Evolutionary conservation across 2,888 invertebrate species (phyloP), one percentile per base, ranked within the genome.

Genomic region (Nymphalis polychloros): DNA sequence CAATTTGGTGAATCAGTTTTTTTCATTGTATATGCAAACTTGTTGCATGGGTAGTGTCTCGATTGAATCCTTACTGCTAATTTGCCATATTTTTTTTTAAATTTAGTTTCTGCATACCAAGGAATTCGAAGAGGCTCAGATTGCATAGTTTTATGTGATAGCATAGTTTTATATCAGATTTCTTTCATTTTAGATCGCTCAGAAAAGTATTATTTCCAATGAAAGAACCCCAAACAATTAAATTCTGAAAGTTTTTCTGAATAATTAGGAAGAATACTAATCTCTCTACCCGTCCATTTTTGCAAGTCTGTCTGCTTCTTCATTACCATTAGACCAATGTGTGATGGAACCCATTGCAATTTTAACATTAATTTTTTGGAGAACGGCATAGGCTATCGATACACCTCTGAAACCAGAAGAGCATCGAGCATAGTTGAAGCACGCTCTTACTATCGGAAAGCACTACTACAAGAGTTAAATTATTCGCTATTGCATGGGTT

Each of bases 111-210:
- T 19, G 19, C n/a, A 50, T 20, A 20, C 49, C 49, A 50, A 50
- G 49, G 49, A 19, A 50, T 50, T 19, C 49, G 49, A 50, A 17
- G 62, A 52, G n/a, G n/a, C 19, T 52, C 35, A 62, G 19, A 50
- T 35, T 62, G 35, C 8, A 62, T 35, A 17, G 52, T 62, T 62
- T 62, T 62, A 35, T 62, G n/a, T n/a, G n/a, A n/a, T n/a, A n/a
- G n/a, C n/a, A n/a, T n/a, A n/a, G n/a, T n/a, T n/a, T n/a, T n/a
- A n/a, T n/a, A 62, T 52, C 62, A 62, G 19, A 62, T 52, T 8
- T 52, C 50, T 20, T 62, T 62, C 27, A 49, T 27, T 49, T n/a
- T 61, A 48, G 49, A 49, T 49, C 61, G 49, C 31, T 61, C 49
- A 49, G 50, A 31, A 49, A 61, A 61, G 17, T 61, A 61, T 61